Evolutionary conservation across 2,113 vertebrate species (phyloP).

Genomic region (Daboia siamensis): DNA sequence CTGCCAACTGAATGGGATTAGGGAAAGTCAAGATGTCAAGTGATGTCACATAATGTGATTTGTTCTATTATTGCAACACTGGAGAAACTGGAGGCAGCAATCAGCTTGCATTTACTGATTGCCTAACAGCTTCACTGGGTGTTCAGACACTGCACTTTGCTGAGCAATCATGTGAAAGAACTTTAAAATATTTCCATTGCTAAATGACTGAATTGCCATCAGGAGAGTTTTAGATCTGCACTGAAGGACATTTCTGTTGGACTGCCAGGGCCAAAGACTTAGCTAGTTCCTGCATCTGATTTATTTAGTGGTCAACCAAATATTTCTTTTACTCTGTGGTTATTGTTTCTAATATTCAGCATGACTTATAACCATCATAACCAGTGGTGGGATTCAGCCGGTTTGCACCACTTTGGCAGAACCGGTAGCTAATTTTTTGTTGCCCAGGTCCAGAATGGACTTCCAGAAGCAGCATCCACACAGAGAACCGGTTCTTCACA

Average conservation of each 20-base stretch:
- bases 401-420: too few species aligned
- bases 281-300: neutral
- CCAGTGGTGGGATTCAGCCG: too few species aligned
- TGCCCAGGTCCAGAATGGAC: too few species aligned
- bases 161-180: neutral
- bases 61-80: neutral
- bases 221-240: neutral
- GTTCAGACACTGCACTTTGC: neutral
- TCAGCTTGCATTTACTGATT: neutral
- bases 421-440: too few species aligned
- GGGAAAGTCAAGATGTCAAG: neutral
- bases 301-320: neutral
- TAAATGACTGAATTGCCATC: neutral
- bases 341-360: neutral
- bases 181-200: neutral
- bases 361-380: neutral
- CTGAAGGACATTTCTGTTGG: neutral
- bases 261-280: neutral
- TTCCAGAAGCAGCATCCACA: too few species aligned
- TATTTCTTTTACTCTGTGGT: neutral
- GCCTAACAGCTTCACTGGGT: neutral
- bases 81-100: neutral
- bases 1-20: neutral
- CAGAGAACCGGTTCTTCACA: too few species aligned
- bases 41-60: neutral